Evolutionary conservation across 2,797 vertebrate species (phyloP), one percentile per base, ranked within the genome.

Genomic region (Erpetoichthys calabaricus): DNA sequence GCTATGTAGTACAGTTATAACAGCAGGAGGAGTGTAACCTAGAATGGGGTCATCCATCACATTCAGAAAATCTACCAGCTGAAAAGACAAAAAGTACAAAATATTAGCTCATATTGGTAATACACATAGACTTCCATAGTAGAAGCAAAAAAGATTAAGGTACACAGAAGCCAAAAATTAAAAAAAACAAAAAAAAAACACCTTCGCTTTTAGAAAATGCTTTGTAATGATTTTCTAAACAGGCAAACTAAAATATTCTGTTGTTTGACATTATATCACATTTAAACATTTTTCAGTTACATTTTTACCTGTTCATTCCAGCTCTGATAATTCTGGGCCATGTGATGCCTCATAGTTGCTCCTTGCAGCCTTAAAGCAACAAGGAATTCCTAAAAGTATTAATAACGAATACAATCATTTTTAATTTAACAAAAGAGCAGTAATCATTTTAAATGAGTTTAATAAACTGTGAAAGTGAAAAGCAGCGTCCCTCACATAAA

Each of bases 41-140:
- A 94, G 80, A 58, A 94, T 91, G 1, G 91, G 89, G 64, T 94
- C 90, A 8, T 95, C 92, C 42, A 88, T 76, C 58, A 95, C 91
- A 45, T 94, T 90, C 57, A 94, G 69, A 65, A 94, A 93, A 65
- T 94, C 90, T 45, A 94, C 70, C 60, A 95, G 74, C 91, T 95
- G 67, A 5, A 41, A 25, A 25, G 25, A 25, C 25, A 25, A 25
- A 25, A 25, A 25, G 25, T 25, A 25, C 25, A 25, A 25, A 25
- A 25, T 25, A 2, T 25, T 25, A 25, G 42, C 4, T 5, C 53
- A 55, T 9, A 42, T 3, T 1, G 3, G 51, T 2, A 3, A 1
- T 0, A 9, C 0, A n/a, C n/a, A 25, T 25, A 25, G 25, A 25
- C 25, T 25, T 25, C 25, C 25, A 25, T 25, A 25, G 25, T 25